Conservation (phyloP, 2,113 vertebrate species). For the Leptocoma aspasia region DNA sequence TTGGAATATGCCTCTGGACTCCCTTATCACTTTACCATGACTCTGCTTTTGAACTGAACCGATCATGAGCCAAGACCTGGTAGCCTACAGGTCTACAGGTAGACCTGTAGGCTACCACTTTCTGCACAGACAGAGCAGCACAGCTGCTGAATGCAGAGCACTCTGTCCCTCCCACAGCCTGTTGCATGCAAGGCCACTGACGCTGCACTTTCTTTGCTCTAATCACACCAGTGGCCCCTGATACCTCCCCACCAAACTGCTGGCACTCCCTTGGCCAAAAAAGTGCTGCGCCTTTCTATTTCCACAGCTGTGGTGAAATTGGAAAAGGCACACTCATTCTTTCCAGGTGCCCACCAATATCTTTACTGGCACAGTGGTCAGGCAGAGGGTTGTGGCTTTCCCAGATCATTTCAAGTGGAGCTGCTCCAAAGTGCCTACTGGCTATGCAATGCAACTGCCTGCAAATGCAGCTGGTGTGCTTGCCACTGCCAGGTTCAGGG, state of each 20-base stretch:
- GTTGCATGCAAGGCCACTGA: neutral
- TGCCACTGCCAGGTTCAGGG: neutral
- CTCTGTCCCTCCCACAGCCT: neutral
- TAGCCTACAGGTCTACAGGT: too few species aligned
- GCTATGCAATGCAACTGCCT: neutral
- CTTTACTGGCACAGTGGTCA: neutral
- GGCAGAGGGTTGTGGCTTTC: neutral
- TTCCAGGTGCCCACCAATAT: neutral
- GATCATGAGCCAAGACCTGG: neutral
- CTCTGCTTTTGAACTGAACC: neutral
- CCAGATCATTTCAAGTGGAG: neutral
- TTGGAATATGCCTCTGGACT: neutral
- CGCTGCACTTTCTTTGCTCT: fast-evolving
- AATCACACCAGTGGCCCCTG: neutral
- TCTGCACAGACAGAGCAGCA: neutral
- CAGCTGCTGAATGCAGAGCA: neutral
- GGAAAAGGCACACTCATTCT: neutral
- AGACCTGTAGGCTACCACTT: neutral
- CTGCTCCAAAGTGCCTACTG: neutral
- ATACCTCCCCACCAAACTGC: neutral
- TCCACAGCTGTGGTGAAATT: neutral
- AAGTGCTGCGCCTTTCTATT: neutral
- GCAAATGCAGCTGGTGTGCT: neutral
- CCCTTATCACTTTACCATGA: neutral
- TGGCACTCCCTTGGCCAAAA: neutral